Conservation (phyloP, 2,797 vertebrate species). For the Odontamblyopus lacepedii region DNA sequence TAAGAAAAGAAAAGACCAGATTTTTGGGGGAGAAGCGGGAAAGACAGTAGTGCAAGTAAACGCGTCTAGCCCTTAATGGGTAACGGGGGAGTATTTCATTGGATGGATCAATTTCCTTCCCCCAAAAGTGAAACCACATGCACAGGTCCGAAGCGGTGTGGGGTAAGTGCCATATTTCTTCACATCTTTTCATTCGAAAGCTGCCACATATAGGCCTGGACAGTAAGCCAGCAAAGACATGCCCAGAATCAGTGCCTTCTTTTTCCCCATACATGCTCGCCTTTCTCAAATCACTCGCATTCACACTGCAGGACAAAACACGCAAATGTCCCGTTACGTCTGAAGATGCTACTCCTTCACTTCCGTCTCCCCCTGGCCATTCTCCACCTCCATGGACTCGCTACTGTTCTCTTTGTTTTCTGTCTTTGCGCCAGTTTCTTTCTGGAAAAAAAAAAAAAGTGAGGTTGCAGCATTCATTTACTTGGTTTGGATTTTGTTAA, state of each 20-base stretch:
- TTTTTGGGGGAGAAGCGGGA: conserved; percentile 13
- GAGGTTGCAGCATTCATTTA: neutral
- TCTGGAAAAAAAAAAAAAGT: conserved; percentile 54
- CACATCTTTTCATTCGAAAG: conserved; percentile 42
- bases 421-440: conserved; percentile 59
- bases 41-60: conserved; percentile 54
- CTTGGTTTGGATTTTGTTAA: no score
- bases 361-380: conserved; percentile 47
- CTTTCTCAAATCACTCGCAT: conserved; percentile 13
- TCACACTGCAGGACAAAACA: conserved; percentile 31
- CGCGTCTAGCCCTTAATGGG: conserved; percentile 67
- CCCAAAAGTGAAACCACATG: conserved; percentile 47
- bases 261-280: conserved; percentile 32
- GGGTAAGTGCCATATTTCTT: conserved; percentile 22
- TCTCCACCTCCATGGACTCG: conserved; percentile 62
- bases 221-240: conserved; percentile 44
- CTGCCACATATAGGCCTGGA: conserved; percentile 57
- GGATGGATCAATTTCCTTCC: conserved; percentile 26
- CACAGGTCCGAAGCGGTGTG: conserved; percentile 49
- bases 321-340: neutral
- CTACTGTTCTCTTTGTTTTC: conserved; percentile 45
- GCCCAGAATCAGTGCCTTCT: conserved; percentile 45
- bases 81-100: conserved; percentile 45
- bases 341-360: conserved; percentile 28
- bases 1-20: conserved; percentile 40